Conservation (phyloP, 2,888 invertebrate genomes). For the Ypsolopha scabrella region DNA sequence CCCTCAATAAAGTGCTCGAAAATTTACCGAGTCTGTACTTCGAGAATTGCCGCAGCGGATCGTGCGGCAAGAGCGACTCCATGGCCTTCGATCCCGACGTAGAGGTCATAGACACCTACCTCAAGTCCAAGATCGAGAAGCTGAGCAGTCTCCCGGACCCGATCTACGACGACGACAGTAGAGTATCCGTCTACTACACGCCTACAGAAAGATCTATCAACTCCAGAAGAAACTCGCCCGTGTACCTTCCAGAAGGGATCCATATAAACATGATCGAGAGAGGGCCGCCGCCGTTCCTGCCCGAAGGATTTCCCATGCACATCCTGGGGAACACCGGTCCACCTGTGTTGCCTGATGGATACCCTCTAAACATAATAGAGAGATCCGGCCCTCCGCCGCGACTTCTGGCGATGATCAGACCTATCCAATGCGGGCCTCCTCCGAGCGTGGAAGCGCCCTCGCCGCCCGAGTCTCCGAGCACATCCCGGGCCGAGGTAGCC, state of each 20-base stretch:
- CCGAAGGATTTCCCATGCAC: no score
- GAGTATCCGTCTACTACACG: constrained; percentile 83
- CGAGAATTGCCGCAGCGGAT: constrained; percentile 92
- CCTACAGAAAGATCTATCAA: constrained; percentile 78
- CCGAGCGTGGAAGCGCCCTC: constrained; percentile 18
- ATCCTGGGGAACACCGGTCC: constrained; percentile 7
- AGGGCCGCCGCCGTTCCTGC: constrained; percentile 19
- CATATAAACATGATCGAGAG: constrained; percentile 77
- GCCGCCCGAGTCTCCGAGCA: constrained; percentile 20
- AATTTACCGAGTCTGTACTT: constrained; percentile 91
- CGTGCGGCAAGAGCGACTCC: constrained; percentile 82
- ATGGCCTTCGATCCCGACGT: constrained; percentile 77
- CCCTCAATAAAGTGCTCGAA: constrained; percentile 92
- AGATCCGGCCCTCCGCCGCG: constrained; percentile 34
- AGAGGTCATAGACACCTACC: constrained; percentile 74
- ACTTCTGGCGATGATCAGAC: constrained; percentile 44
- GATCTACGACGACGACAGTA: constrained; percentile 75
- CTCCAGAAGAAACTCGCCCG: constrained; percentile 54
- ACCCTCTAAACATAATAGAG: constrained; percentile 77
- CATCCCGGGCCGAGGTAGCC: constrained; percentile 7
- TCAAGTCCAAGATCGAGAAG: constrained; percentile 75
- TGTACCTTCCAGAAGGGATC: constrained; percentile 65
- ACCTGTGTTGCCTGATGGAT: constrained; percentile 58
- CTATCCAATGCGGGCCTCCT: constrained; percentile 31
- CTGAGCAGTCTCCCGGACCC: constrained; percentile 64